Conservation (phyloP, 2,888 invertebrate species). For the Helleia helle region DNA sequence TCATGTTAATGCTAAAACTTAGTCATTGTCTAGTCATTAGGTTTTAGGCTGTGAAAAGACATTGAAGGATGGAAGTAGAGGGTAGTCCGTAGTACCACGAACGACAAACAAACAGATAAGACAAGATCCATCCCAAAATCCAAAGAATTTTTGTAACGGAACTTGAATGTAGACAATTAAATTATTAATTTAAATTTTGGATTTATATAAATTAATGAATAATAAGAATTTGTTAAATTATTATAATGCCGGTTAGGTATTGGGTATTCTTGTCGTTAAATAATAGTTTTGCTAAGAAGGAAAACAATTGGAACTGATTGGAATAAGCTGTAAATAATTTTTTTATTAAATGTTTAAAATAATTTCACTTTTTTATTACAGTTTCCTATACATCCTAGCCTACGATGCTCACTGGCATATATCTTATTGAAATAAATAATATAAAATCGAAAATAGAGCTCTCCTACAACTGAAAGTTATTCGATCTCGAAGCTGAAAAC, state of each 20-base stretch:
- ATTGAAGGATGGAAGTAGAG: constrained; percentile 21
- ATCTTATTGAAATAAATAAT: too few relatives aligned
- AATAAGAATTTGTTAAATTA: not conserved
- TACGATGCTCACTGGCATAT: too few relatives aligned
- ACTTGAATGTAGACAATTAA: not conserved
- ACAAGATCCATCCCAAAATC: not conserved
- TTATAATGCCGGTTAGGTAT: not conserved
- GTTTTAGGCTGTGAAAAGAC: constrained; percentile 62
- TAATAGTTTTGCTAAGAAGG: constrained; percentile 33
- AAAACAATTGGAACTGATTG: constrained; percentile 66
- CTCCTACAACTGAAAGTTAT: too few relatives aligned
- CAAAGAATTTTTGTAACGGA: not conserved
- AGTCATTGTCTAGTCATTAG: constrained; percentile 60
- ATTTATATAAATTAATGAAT: not conserved
- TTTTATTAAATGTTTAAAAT: constrained; percentile 26
- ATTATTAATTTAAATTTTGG: not conserved
- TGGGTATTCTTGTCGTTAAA: not conserved
- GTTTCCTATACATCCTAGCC: not conserved
- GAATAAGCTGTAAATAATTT: constrained; percentile 56
- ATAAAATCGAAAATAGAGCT: too few relatives aligned
- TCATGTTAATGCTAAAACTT: constrained; percentile 18
- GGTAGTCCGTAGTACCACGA: too few relatives aligned
- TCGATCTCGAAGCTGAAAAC: too few relatives aligned
- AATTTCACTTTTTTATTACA: not conserved
- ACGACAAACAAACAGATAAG: constrained; percentile 6